Conservation (phyloP, 2,888 invertebrate species). For the Folsomia manolachei region DNA sequence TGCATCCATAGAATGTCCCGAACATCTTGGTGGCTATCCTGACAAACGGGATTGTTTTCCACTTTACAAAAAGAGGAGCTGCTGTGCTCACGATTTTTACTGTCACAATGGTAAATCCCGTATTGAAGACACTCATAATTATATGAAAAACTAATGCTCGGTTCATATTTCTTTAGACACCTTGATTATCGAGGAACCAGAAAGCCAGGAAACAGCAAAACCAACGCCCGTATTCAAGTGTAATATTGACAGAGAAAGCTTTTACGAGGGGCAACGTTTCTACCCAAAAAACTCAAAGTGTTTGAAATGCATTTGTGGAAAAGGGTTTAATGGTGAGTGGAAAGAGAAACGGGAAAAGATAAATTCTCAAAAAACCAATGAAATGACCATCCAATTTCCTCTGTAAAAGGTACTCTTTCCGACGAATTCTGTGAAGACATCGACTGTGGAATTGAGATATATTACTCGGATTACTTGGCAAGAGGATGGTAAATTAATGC, state of each 20-base stretch:
- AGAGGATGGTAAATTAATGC: slow-evolving; percentile 46
- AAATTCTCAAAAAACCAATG: neutral
- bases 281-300: slow-evolving; percentile 45
- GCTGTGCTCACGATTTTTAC: slow-evolving; percentile 47
- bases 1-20: slow-evolving; percentile 48
- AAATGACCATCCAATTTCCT: too few relatives aligned
- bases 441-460: slow-evolving; percentile 49
- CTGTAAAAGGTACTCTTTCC: slow-evolving; percentile 25
- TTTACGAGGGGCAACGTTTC: slow-evolving; percentile 43
- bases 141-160: neutral
- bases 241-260: slow-evolving; percentile 37
- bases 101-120: slow-evolving; percentile 41
- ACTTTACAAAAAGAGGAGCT: slow-evolving; percentile 44
- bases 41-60: slow-evolving; percentile 39
- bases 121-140: neutral
- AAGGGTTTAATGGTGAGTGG: slow-evolving; percentile 40
- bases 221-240: slow-evolving; percentile 24
- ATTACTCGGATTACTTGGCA: slow-evolving; percentile 45
- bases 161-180: neutral
- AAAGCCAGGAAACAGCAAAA: slow-evolving; percentile 4
- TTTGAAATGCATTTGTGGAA: slow-evolving; percentile 41
- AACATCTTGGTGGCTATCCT: slow-evolving; percentile 33
- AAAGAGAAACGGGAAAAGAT: too few relatives aligned
- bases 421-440: slow-evolving; percentile 44
- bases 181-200: slow-evolving; percentile 28